Base-by-base conservation (phyloP, 2,888 invertebrate genomes). In the Macroteleia sp. region DNA sequence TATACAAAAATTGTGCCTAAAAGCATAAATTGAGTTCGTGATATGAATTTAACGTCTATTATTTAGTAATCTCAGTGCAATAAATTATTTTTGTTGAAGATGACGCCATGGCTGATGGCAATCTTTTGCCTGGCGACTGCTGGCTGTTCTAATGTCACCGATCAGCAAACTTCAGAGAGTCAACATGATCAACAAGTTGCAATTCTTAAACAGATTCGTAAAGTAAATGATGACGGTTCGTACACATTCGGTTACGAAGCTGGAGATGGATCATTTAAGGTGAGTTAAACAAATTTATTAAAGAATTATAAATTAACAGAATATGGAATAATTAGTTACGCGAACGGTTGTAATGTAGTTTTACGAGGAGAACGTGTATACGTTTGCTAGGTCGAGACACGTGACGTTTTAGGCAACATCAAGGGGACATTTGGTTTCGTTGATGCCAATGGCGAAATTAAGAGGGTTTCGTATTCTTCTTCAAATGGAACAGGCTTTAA, bases 241-340 rank as follows among this genome's bases (percentile, higher is more conserved):
- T 96, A 96, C 87, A 96, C 96, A 0, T 96, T 96, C 78, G 96
- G 96, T 0, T 96, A 96, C 87, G 96, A 96, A 92, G 96, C 96
- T 1, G 96, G 95, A 50, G 96, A 96, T 89, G 96, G 96, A 2
- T 95, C 96, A 0, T 96, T 96, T 90, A 96, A 96, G 92, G 91
- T 91, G 81, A 82, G 82, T 80, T 20, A 12, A 16, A n/a, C n/a
- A n/a, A n/a, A n/a, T n/a, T n/a, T n/a, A n/a, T n/a, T n/a, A n/a
- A n/a, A n/a, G n/a, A n/a, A n/a, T n/a, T n/a, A n/a, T n/a, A n/a
- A n/a, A n/a, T n/a, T 25, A 3, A 39, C 16, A 25, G 39, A 41
- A 16, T 25, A 16, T 17, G 10, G n/a, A 36, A 4, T 39, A 61
- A 20, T 41, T 66, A 54, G 59, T 67, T 9, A 19, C 66, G 59